Percentiles rank a stretch among this genome's conserved stretches.
Evolutionary conservation across 2,797 vertebrate genomes (phyloP).

Genomic region (Poeciliopsis gracilis): DNA sequence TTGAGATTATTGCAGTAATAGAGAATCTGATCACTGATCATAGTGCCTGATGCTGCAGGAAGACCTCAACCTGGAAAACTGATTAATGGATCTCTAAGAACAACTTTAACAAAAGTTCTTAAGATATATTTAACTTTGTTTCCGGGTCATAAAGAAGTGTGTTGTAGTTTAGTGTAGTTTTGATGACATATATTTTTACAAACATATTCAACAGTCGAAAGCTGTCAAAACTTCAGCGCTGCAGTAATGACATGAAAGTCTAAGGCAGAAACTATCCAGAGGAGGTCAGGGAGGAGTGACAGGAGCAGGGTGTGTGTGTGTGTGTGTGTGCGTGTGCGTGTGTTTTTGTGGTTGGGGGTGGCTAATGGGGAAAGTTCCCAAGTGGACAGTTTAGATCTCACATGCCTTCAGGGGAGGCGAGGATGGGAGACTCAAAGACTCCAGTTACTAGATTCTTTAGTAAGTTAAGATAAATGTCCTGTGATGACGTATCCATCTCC

Average conservation of each 20-base stretch:
- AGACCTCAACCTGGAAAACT: not conserved
- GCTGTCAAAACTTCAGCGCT: not conserved
- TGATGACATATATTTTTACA: not conserved
- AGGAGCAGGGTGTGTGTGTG: constrained; percentile 13
- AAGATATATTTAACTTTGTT: not conserved
- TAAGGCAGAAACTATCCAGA: constrained; percentile 54
- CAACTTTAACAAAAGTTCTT: not conserved
- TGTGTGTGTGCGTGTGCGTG: not conserved
- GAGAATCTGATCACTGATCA: not conserved
- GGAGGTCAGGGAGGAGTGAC: constrained; percentile 32
- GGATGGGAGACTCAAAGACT: constrained; percentile 69
- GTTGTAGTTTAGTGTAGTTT: not conserved
- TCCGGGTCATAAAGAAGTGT: too few species aligned
- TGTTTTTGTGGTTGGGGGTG: not conserved
- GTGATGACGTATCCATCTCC: constrained; percentile 50
- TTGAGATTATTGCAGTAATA: not conserved
- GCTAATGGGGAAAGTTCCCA: constrained; percentile 45
- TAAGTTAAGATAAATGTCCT: constrained; percentile 71
- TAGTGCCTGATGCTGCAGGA: not conserved
- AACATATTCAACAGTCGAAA: not conserved
- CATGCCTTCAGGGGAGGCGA: constrained; percentile 52
- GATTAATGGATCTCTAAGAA: not conserved
- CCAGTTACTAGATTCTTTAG: constrained; percentile 53
- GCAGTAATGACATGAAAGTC: constrained; percentile 39
- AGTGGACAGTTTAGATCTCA: constrained; percentile 43